Evolutionary conservation across 2,113 vertebrate species (phyloP), one percentile per base, ranked within the genome.

Genomic region (Cyanocitta stelleri): DNA sequence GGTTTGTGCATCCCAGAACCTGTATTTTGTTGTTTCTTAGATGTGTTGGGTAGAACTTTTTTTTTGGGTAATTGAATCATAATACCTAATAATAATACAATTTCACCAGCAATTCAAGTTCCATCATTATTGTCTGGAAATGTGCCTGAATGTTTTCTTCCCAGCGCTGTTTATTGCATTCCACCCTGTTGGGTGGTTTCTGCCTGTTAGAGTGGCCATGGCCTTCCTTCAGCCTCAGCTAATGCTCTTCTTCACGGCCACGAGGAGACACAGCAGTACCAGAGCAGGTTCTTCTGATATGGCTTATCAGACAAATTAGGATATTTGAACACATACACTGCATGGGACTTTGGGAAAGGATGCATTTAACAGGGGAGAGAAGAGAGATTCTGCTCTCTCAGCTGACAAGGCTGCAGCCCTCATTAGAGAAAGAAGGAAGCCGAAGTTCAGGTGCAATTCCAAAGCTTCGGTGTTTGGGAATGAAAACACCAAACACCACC

Each of bases 311-410:
- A 0, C 17, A 68, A 33, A 8, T 2, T 0, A 8, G 82, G 62
- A 6, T 0, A 1, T 3, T 43, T 2, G 0, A 0, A 0, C 3
- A 3, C 3, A 15, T 8, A 2, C 3, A 1, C 27, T 30, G 48
- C 17, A 6, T 1, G 62, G 32, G 7, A 6, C 19, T 2, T 32
- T 49, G 37, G 35, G 14, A 12, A 63, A 67, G 13, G 19, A 12
- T 8, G 46, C 2, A 3, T 27, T 23, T 16, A 24, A 32, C 24
- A 15, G 61, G 20, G n/a, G 14, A 16, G 21, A 16, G 55, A 11
- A 6, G n/a, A 29, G 69, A 22, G 26, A 2, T 30, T 14, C 32
- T 59, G 41, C 55, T 44, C 32, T 13, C 20, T 6, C 35, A 24
- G 52, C 61, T 29, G 22, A 2, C 4, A 4, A 5, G 62, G 66